Evolutionary conservation across 1,140 invertebrate genomes (phyloP).

Genomic region (Leucophenga varia): DNA sequence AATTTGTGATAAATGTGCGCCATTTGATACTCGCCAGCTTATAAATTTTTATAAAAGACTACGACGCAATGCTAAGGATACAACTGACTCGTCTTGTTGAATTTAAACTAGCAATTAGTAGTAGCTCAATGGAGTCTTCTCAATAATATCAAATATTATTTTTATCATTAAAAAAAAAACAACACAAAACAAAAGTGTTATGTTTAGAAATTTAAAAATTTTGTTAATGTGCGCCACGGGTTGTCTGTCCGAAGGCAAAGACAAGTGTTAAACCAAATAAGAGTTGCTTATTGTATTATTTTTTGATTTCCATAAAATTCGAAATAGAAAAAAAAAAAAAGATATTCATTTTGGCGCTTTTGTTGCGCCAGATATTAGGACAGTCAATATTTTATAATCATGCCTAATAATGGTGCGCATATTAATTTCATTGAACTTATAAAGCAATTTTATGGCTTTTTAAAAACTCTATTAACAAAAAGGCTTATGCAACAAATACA

Average conservation of each 20-base stretch:
- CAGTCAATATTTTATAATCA: slow-evolving; percentile 49
- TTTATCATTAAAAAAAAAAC: no score
- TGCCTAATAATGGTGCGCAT: slow-evolving; percentile 49
- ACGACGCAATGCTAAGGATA: no score
- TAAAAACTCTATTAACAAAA: slow-evolving; percentile 51
- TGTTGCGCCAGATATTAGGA: slow-evolving; percentile 42
- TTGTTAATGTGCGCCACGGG: slow-evolving; percentile 44
- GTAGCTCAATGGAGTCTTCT: not conserved
- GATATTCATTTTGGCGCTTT: slow-evolving; percentile 37
- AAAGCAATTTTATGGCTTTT: slow-evolving; percentile 51
- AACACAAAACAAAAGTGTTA: no score
- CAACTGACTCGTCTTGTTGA: no score
- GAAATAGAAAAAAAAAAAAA: no score
- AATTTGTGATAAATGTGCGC: slow-evolving; percentile 42
- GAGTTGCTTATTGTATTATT: slow-evolving; percentile 16
- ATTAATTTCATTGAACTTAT: slow-evolving; percentile 49
- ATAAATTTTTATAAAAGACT: not conserved
- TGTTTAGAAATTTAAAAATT: slow-evolving; percentile 39
- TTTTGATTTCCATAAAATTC: not conserved
- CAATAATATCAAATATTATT: no score
- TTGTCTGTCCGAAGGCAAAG: slow-evolving; percentile 12
- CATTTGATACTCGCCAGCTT: slow-evolving; percentile 35
- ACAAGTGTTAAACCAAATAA: slow-evolving; percentile 42
- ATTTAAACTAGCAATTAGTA: no score
- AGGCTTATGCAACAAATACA: slow-evolving; percentile 43